Evolutionary conservation across 2,888 invertebrate species (phyloP).

Genomic region (Scaptomyza caliginosa): DNA sequence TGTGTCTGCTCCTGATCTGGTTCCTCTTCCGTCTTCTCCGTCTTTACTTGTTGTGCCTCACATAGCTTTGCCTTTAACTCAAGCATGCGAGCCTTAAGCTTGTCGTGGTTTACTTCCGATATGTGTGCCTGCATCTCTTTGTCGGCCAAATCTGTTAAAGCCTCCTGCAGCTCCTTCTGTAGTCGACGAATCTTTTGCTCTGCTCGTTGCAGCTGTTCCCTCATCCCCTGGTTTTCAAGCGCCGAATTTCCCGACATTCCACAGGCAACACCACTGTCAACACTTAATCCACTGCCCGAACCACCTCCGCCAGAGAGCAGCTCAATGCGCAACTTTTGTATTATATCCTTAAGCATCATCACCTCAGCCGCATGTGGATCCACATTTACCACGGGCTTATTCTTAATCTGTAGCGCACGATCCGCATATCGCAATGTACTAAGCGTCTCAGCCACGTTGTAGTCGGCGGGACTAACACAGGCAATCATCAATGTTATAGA

Average conservation of each 20-base stretch:
- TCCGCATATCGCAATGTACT: slow-evolving; percentile 96
- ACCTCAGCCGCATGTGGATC: slow-evolving; percentile 93
- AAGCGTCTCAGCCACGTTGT: slow-evolving; percentile 93
- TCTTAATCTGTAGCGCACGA: slow-evolving; percentile 93
- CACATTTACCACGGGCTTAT: slow-evolving; percentile 94
- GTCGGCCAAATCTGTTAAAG: slow-evolving; percentile 88
- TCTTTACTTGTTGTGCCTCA: slow-evolving; percentile 82
- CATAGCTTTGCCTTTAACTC: slow-evolving; percentile 86
- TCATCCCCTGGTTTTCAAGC: background rate
- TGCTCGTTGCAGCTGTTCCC: slow-evolving; percentile 31
- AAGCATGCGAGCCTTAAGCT: slow-evolving; percentile 86
- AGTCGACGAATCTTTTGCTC: slow-evolving; percentile 86
- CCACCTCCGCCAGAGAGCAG: slow-evolving; percentile 83
- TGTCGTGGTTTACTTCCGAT: slow-evolving; percentile 89
- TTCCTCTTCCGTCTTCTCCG: background rate
- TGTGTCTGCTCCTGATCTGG: slow-evolving; percentile 51
- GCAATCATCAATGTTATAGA: slow-evolving; percentile 97
- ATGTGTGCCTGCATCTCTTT: slow-evolving; percentile 89
- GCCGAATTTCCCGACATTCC: background rate
- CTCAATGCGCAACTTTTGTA: slow-evolving; percentile 89
- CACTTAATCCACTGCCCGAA: background rate
- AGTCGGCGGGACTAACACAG: slow-evolving; percentile 96
- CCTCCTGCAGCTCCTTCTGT: slow-evolving; percentile 87
- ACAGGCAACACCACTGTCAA: background rate
- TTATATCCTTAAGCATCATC: slow-evolving; percentile 88